Base-by-base conservation (phyloP, 2,888 invertebrate genomes). In the Callimorpha dominula region DNA sequence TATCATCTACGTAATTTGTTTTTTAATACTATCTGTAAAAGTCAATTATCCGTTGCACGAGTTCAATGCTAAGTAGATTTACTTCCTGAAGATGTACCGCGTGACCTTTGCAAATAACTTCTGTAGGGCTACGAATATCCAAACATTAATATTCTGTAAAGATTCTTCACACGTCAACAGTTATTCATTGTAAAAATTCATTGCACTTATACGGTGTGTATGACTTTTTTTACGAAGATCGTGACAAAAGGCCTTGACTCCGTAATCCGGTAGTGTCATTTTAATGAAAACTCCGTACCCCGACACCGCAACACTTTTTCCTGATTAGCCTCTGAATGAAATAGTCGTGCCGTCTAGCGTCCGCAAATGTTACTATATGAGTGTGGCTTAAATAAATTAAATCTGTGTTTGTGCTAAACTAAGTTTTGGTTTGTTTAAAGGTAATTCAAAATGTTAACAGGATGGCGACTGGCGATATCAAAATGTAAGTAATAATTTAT, bases 381-480 rank as follows among this genome's bases (percentile, higher is more conserved):
- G 68, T 54, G 69, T 43, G 76, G 64, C 69, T 76, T 78, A 75
- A 72, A 74, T 50, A 49, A 76, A 74, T 75, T 64, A 62, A 57
- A 5, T 43, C 46, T 49, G 78, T 80, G 73, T 63, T n/a, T 74
- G 72, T 83, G 76, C 57, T 77, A 65, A 79, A 71, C 79, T 70
- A 11, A 74, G 73, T 83, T 72, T 78, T 81, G 71, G 81, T 86
- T 78, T 86, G 82, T 77, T 90, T 89, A 74, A 86, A 91, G 91
- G 85, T 87, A 84, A 83, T 73, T 79, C 87, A 90, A 89, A 81
- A 95, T 96, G 96, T 88, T 96, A 82, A 88, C 94, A 64, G 96
- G 96, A 88, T 95, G 96, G 95, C 88, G 91, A 76, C 87, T 95
- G 49, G 86, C 77, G 31, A 78, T 96, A 66, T 96, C 96, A 68